Evolutionary conservation across 2,888 invertebrate genomes (phyloP), one percentile per base, ranked within the genome.

Genomic region (Bhutanitis thaidina): DNA sequence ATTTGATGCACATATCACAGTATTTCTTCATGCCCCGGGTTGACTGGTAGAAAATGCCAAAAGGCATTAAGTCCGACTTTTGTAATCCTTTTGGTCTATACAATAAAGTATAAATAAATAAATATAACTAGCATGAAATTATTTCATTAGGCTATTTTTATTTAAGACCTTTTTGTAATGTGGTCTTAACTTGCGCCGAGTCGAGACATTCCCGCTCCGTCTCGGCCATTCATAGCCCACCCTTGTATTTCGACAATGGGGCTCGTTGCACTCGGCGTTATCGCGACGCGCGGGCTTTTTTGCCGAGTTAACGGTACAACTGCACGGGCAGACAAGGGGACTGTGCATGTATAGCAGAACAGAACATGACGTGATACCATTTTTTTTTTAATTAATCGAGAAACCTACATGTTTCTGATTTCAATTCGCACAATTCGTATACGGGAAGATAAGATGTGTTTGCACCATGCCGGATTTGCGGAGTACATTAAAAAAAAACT

Each of bases 211-310:
- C 41, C 49, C 36, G 37, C 39, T 40, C 47, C 40, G 29, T 45
- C 44, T 50, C 36, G 50, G 44, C 36, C 45, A 51, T 51, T 51
- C 51, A 51, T 36, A n/a, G 38, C 38, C 40, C 36, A 51, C 51
- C 51, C 45, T 46, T 46, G 40, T 51, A 40, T 41, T 36, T 14
- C 20, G 41, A 51, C 51, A 51, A 51, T 51, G 41, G 45, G 10
- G 39, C 45, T 44, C 50, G 47, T 56, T 60, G 58, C 60, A 57
- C 43, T 52, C 50, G 47, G 43, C 55, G 55, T 61, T 61, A 58
- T 58, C 56, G 52, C 43, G 47, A 47, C 46, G 52, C 13, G 14
- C 7, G 47, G 49, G 49, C 52, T 54, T 59, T 61, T 60, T 57
- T 53, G 52, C 41, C 44, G 44, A 38, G 49, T 49, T 60, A 61